Evolutionary conservation across 2,888 invertebrate species (phyloP).

Genomic region (Erebia epiphron): DNA sequence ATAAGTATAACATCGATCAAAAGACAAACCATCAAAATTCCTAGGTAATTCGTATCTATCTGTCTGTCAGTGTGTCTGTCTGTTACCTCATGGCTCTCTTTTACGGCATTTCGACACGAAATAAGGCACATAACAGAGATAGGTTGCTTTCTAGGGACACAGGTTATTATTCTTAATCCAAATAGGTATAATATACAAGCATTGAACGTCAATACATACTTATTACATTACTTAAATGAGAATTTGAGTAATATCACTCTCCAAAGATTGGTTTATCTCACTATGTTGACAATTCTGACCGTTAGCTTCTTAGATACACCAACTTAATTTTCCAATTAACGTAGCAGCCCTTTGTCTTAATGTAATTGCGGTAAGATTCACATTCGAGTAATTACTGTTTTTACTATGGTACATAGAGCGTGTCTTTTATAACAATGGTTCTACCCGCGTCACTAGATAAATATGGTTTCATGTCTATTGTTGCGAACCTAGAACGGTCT

Average conservation of each 20-base stretch:
- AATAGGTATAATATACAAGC: too few relatives aligned
- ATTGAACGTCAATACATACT: background rate
- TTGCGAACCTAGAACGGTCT: slow-evolving; percentile 18
- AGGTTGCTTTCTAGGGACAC: too few relatives aligned
- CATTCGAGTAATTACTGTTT: slow-evolving; percentile 9
- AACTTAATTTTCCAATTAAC: background rate
- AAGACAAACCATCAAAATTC: too few relatives aligned
- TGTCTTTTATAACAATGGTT: slow-evolving; percentile 30
- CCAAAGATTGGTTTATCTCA: slow-evolving; percentile 24
- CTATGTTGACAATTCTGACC: slow-evolving; percentile 27
- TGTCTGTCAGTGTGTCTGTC: too few relatives aligned
- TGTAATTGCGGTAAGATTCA: background rate
- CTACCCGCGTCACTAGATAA: slow-evolving; percentile 27
- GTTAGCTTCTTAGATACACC: slow-evolving; percentile 15
- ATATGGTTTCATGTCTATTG: slow-evolving; percentile 30
- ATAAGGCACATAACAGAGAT: too few relatives aligned
- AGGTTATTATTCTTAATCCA: too few relatives aligned
- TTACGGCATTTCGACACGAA: too few relatives aligned
- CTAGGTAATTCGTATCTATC: too few relatives aligned
- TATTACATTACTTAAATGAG: background rate
- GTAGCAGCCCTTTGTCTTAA: slow-evolving; percentile 8
- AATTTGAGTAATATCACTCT: slow-evolving; percentile 21
- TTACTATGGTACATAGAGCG: background rate
- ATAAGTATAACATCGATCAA: too few relatives aligned
- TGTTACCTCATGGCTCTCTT: too few relatives aligned